These are phyloP conservation scores for Mus spretus DNA, from an alignment of 2,797 vertebrate species.

Conservation along the genomic window DNA sequence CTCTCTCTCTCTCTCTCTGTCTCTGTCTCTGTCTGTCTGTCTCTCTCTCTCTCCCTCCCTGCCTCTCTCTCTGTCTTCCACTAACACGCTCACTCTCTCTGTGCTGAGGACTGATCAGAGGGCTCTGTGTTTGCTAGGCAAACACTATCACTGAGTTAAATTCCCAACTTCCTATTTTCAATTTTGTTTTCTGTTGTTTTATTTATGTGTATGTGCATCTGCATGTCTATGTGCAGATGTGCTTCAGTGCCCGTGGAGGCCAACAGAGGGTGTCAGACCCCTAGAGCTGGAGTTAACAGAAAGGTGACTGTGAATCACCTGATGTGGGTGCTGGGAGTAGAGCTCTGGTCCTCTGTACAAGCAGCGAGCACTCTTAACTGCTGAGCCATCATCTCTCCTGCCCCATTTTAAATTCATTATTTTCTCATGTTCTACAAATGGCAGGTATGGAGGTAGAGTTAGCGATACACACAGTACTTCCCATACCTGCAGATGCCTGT, in stretches of 20 bases:
- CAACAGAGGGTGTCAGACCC: background rate
- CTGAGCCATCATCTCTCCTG: background rate
- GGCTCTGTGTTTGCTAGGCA: background rate
- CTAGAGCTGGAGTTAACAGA: background rate
- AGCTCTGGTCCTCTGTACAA: background rate
- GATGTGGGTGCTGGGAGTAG: too few species aligned
- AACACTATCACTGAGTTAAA: background rate
- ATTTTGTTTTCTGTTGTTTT: background rate
- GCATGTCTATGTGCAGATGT: too few species aligned
- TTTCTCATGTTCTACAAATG: conserved; percentile 37
- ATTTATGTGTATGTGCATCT: background rate
- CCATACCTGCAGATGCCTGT: conserved; percentile 93
- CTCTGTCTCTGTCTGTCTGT: rapidly evolving
- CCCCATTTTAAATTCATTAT: background rate
- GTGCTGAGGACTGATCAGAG: background rate
- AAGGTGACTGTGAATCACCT: background rate
- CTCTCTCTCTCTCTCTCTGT: too few species aligned
- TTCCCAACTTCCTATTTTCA: background rate
- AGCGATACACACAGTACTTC: conserved; percentile 23
- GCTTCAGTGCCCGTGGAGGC: background rate
- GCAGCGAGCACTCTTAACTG: background rate
- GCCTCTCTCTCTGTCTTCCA: background rate
- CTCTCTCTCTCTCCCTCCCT: too few species aligned
- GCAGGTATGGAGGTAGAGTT: background rate
- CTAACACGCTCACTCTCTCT: background rate